A percentile compares a stretch with the other conserved stretches of the same genome.
Evolutionary conservation across 30 jellyfish, hydroid and myxozoan species (phyloP).

Genomic region (Mastigias papua): DNA sequence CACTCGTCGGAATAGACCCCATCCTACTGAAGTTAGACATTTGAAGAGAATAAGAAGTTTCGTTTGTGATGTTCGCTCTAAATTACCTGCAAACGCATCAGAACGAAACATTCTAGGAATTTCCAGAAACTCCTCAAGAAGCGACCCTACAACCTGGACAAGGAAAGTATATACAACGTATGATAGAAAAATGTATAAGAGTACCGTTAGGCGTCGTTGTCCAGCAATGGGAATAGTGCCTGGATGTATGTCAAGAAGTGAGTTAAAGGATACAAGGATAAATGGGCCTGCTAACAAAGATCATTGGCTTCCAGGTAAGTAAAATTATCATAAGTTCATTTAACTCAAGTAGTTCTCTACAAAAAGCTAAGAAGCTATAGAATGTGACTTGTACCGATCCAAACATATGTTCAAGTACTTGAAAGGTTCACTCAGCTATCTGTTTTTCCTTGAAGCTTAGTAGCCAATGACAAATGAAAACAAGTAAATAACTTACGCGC

Average conservation of each 20-base stretch:
- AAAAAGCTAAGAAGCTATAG: too few relatives aligned
- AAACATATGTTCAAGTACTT: too few relatives aligned
- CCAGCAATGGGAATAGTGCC: slow-evolving; percentile 74
- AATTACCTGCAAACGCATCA: neutral
- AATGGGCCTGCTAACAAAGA: slow-evolving; percentile 12
- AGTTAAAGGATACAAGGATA: neutral
- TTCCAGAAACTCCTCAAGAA: neutral
- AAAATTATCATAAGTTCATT: neutral
- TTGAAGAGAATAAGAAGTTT: slow-evolving; percentile 55
- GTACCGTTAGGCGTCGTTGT: neutral
- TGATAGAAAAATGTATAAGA: neutral
- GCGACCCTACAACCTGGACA: slow-evolving; percentile 52
- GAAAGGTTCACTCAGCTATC: too few relatives aligned
- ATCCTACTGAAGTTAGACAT: slow-evolving; percentile 62
- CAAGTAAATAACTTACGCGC: too few relatives aligned
- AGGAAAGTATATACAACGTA: slow-evolving; percentile 28
- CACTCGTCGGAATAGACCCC: slow-evolving; percentile 72
- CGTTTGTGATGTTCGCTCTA: slow-evolving; percentile 75
- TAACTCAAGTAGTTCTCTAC: neutral
- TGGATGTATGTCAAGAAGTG: slow-evolving; percentile 8
- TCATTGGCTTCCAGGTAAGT: slow-evolving; percentile 74
- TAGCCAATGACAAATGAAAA: too few relatives aligned
- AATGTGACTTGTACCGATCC: too few relatives aligned
- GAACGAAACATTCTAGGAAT: slow-evolving; percentile 25
- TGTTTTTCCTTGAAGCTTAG: too few relatives aligned